Evolutionary conservation across 2,888 invertebrate species (phyloP), one percentile per base, ranked within the genome.

Genomic region (Cheiracanthium punctorium): DNA sequence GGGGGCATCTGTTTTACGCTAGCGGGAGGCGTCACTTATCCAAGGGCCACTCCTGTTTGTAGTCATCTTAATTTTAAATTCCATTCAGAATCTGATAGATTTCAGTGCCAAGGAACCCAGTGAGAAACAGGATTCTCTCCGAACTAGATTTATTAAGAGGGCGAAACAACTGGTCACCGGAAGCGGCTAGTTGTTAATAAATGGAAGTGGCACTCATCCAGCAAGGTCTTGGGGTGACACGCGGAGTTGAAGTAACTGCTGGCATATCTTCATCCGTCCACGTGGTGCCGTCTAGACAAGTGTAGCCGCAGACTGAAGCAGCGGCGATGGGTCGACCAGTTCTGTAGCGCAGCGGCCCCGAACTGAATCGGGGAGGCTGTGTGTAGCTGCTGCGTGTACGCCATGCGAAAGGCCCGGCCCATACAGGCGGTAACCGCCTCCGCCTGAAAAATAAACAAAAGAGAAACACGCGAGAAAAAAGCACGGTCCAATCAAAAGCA

Each of bases 371-470:
- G 93, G 24, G 76, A n/a, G 28, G 73, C 64, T 91, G 94, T 93
- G 93, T 95, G 95, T 92, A 95, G 93, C 93, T 96, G 96, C 91
- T 95, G 95, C 91, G 96, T 95, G 93, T 96, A 96, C 91, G 96
- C 96, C 95, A 96, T 95, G 92, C 96, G 96, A 94, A 96, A 96
- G 91, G 96, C 96, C 95, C 96, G 96, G 93, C 96, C 96, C 91
- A 96, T 95, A 90, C 96, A 94, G 90, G 95, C 94, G 93, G 96
- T 96, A 91, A 96, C 92, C 93, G 96, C 96, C 92, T 96, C 96
- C 91, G 96, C 96, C 96, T 96, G 94, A 1, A 91, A 93, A 20
- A 29, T 7, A 37, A 37, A 37, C 37, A 37, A 37, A n/a, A n/a
- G n/a, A n/a, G n/a, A n/a, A n/a, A n/a, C n/a, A n/a, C n/a, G n/a